Base-by-base conservation (phyloP, 1,140 invertebrate genomes). In the Sweltsa coloradensis region DNA sequence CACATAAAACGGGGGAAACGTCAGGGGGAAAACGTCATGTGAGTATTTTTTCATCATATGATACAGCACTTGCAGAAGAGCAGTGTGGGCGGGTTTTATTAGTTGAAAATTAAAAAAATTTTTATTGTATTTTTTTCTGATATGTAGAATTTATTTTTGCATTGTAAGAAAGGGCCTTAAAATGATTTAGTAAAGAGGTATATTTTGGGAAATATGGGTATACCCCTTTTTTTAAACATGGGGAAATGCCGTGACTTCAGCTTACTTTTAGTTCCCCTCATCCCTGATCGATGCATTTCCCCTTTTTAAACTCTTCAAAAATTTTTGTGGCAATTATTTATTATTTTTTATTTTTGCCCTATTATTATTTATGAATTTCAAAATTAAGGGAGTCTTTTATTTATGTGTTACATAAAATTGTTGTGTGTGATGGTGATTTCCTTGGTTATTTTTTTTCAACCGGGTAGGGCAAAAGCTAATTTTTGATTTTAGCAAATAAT, bases 1-100 rank as follows among this genome's bases (percentile, higher is more conserved):
- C 89, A 95, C 57, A 96, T 97, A 86, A 97, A 97, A 97, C 66
- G 97, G 97, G 89, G 91, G 92, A 18, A 97, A 97, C 62, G 92
- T 97, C 1, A 97, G 97, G 89, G 94, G 94, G 18, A 96, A 18
- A 96, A 96, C 62, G 92, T 95, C 26, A 80, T 79, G 76, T 85
- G 67, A 67, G 74, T 70, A 26, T 27, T 13, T 4, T 2, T 13
- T 16, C 14, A 40, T 2, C 21, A 1, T 13, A 2, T 14, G 14
- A 13, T 31, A 13, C 7, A 9, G n/a, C 27, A 9, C n/a, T n/a
- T 31, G 27, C n/a, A 9, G 7, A 31, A 31, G n/a, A 31, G 27
- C 7, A 9, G 27, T 31, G 7, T 31, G 14, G 14, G 13, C 11
- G 13, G 14, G 14, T 31, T 13, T 1, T 31, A 31, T 13, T 13